These are phyloP conservation scores for Chaenodraco wilsoni DNA, from an alignment of 2,797 vertebrate species.

Conservation along the genomic window DNA sequence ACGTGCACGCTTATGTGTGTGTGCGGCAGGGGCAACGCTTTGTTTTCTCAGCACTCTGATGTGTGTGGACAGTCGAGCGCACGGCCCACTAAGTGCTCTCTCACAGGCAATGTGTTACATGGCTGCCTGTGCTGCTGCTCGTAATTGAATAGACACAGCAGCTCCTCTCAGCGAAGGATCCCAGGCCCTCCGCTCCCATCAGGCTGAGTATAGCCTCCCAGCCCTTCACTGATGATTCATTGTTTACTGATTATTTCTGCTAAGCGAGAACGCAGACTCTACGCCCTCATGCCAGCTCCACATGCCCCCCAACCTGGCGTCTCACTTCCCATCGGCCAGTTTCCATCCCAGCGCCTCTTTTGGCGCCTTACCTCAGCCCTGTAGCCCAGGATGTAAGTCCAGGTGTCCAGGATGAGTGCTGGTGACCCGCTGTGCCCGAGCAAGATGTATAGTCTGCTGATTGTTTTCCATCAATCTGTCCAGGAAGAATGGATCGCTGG, in stretches of 20 bases:
- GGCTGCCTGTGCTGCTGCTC: conserved; percentile 61
- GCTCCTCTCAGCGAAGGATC: conserved; percentile 63
- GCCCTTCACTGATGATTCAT: conserved; percentile 62
- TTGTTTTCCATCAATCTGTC: conserved; percentile 96
- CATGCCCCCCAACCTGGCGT: conserved; percentile 46
- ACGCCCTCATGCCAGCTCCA: conserved; percentile 49
- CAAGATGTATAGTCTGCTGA: conserved; percentile 88
- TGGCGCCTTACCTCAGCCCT: conserved; percentile 41
- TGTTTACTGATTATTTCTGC: conserved; percentile 72
- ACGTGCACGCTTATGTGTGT: conserved; percentile 58
- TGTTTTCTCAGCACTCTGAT: conserved; percentile 75
- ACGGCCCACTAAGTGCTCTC: conserved; percentile 73
- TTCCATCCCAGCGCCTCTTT: conserved; percentile 42
- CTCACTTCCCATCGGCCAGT: conserved; percentile 58
- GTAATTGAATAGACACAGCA: conserved; percentile 78
- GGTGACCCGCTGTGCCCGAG: conserved; percentile 76
- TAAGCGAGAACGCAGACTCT: conserved; percentile 66
- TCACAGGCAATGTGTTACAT: conserved; percentile 72
- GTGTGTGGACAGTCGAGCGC: conserved; percentile 71
- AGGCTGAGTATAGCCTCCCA: conserved; percentile 43
- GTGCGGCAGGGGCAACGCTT: conserved; percentile 49
- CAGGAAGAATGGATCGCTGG: conserved; percentile 96
- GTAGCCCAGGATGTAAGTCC: conserved; percentile 78
- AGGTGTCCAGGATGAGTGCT: conserved; percentile 81
- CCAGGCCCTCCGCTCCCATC: conserved; percentile 55